phyloP scores from a whole-genome alignment of 1,140 invertebrate species.

The Ptiloglossa arizonensis region DNA sequence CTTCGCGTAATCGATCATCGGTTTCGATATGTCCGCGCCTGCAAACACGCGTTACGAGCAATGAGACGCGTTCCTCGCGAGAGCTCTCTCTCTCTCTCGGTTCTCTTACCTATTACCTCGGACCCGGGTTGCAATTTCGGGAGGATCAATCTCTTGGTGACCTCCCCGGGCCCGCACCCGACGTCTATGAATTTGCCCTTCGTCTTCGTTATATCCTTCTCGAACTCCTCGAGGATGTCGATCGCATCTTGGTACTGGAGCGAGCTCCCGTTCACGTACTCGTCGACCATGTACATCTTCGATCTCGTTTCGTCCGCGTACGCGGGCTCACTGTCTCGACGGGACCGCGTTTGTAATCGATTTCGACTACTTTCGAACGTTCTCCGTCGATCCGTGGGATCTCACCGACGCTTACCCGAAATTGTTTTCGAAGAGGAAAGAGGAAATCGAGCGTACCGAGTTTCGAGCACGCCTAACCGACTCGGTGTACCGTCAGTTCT shows the following conservation, averaged over 20 bases:
- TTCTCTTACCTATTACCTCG: constrained; percentile 70
- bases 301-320: no score
- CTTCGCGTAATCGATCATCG: constrained; percentile 87
- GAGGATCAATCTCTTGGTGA: constrained; percentile 86
- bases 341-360: no score
- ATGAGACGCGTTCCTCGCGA: neutral
- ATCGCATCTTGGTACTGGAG: constrained; percentile 87
- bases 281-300: constrained; percentile 84
- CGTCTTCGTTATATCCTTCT: constrained; percentile 80
- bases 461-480: neutral
- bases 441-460: neutral
- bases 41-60: neutral
- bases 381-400: no score
- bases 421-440: neutral
- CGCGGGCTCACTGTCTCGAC: neutral
- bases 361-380: no score
- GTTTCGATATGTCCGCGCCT: constrained; percentile 87
- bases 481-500: constrained; percentile 35
- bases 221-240: constrained; percentile 86
- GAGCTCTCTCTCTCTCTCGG: no score
- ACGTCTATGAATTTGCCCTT: constrained; percentile 85
- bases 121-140: constrained; percentile 83
- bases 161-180: constrained; percentile 90
- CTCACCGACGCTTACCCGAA: neutral
- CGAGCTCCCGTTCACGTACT: constrained; percentile 85